Percentiles rank a stretch among this genome's conserved stretches.
phyloP scores from a whole-genome alignment of 2,888 invertebrate genomes.

The Lithophane semibrunnea region DNA sequence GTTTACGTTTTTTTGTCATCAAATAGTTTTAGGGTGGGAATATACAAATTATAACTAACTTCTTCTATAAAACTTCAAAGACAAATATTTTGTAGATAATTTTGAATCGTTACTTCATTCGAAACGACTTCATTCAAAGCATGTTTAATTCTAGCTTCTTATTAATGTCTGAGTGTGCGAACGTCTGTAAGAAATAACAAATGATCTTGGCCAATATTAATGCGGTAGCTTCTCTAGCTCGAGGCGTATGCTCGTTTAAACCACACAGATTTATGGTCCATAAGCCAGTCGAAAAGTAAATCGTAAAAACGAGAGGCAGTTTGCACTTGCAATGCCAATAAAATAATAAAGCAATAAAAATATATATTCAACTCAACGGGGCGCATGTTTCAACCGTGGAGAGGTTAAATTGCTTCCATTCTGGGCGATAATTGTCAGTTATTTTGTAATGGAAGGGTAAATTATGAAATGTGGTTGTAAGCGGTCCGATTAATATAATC shows the following conservation, averaged over 20 bases:
- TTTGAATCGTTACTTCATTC: slow-evolving; percentile 70
- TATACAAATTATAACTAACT: slow-evolving; percentile 74
- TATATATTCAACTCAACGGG: slow-evolving; percentile 79
- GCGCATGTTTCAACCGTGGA: slow-evolving; percentile 77
- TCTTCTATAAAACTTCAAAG: slow-evolving; percentile 76
- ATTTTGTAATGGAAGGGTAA: slow-evolving; percentile 75
- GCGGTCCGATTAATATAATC: slow-evolving; percentile 72
- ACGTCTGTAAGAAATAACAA: slow-evolving; percentile 76
- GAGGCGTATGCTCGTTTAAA: slow-evolving; percentile 81
- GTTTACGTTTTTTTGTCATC: slow-evolving; percentile 83
- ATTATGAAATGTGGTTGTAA: slow-evolving; percentile 77
- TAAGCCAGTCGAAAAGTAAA: slow-evolving; percentile 83
- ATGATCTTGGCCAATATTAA: slow-evolving; percentile 82
- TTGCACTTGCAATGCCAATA: slow-evolving; percentile 84
- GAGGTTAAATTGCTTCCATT: slow-evolving; percentile 80
- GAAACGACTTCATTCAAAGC: slow-evolving; percentile 74
- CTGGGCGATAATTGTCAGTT: slow-evolving; percentile 77
- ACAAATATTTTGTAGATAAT: slow-evolving; percentile 63
- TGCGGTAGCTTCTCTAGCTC: slow-evolving; percentile 79
- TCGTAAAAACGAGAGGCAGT: slow-evolving; percentile 85
- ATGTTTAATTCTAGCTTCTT: slow-evolving; percentile 68
- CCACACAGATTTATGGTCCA: slow-evolving; percentile 80
- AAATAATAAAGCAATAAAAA: slow-evolving; percentile 87
- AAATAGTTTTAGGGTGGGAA: slow-evolving; percentile 70
- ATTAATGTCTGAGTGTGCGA: slow-evolving; percentile 65